Conservation (phyloP, 2,113 vertebrate genomes). For the Malurus cyaneus region DNA sequence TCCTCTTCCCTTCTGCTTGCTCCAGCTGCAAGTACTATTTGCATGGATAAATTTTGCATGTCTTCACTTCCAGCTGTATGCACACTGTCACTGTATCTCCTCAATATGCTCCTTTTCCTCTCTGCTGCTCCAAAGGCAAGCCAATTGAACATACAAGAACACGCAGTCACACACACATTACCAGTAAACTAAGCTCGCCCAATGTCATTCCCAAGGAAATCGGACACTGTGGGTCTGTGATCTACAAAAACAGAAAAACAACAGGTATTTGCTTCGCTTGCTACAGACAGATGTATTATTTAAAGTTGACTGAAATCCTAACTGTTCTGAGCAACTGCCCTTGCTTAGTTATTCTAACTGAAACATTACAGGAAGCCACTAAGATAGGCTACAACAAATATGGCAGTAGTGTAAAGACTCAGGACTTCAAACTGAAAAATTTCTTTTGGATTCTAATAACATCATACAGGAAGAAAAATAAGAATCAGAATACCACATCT, state of each 20-base stretch:
- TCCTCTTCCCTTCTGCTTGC: neutral
- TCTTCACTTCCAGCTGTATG: neutral
- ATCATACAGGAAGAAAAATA: neutral
- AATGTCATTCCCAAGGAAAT: conserved; percentile 90
- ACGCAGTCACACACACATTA: conserved; percentile 59
- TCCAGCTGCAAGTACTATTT: neutral
- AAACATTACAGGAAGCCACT: neutral
- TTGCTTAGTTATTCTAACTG: neutral
- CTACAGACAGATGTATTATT: neutral
- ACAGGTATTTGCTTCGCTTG: neutral
- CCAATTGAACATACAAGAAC: neutral
- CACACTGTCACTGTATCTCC: too few relatives aligned
- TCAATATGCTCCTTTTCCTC: neutral
- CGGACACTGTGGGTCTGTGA: conserved; percentile 85
- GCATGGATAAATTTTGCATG: neutral
- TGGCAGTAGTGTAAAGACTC: neutral
- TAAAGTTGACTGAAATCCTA: neutral
- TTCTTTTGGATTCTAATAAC: neutral
- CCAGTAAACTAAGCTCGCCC: conserved; percentile 91
- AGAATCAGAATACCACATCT: neutral
- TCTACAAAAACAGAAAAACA: conserved; percentile 67
- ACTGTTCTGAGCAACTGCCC: neutral
- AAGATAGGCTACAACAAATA: neutral
- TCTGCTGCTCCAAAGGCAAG: neutral
- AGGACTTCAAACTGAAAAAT: neutral